A percentile compares a stretch with the other conserved stretches of the same genome.
Conservation (phyloP, 2,888 invertebrate genomes). For the Fabriciana adippe region DNA sequence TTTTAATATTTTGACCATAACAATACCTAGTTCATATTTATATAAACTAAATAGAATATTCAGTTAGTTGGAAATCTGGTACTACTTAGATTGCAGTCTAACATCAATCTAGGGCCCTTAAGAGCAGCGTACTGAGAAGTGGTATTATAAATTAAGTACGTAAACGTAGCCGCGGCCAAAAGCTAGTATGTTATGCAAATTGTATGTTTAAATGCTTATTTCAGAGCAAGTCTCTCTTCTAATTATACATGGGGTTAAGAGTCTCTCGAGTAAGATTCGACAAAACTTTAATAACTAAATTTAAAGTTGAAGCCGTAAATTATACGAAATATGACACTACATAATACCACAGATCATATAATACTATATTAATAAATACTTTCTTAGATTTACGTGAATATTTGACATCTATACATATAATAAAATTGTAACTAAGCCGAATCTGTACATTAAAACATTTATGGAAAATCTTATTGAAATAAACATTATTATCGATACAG, state of each 20-base stretch:
- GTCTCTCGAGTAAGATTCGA: slow-evolving; percentile 7
- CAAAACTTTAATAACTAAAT: slow-evolving; percentile 7
- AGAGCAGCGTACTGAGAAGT: background rate
- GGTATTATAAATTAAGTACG: background rate
- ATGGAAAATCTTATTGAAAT: no score
- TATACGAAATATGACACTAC: slow-evolving; percentile 4
- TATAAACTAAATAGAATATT: no score
- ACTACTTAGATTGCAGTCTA: no score
- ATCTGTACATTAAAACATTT: no score
- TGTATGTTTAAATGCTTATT: slow-evolving; percentile 4
- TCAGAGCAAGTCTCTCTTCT: slow-evolving; percentile 9
- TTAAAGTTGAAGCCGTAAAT: slow-evolving; percentile 11
- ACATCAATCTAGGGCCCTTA: no score
- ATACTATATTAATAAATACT: background rate
- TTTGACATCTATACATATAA: no score
- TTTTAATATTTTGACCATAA: no score
- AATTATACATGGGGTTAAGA: slow-evolving; percentile 17
- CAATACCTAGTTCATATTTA: no score
- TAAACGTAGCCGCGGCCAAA: background rate
- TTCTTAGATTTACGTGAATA: no score
- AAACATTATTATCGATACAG: no score
- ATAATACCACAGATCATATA: background rate
- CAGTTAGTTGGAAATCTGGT: no score
- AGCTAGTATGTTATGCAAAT: background rate
- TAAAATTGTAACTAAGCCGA: no score